phyloP scores from a whole-genome alignment of 2,888 invertebrate genomes.

The Erebia ligea region DNA sequence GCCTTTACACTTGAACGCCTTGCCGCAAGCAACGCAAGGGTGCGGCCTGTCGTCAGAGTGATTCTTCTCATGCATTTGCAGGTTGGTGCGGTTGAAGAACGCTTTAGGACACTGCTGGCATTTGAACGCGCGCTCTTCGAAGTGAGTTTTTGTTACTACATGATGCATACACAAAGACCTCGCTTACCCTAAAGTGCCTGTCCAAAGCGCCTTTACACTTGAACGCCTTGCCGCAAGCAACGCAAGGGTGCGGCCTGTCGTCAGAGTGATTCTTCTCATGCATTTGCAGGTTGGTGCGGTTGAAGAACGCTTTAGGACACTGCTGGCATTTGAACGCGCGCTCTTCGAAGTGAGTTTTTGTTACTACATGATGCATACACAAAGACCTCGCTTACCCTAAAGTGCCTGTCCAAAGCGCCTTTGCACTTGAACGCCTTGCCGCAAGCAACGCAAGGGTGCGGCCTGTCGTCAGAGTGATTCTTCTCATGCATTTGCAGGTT shows the following conservation, averaged over 20 bases:
- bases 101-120: slow-evolving; percentile 67
- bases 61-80: slow-evolving; percentile 70
- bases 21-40: slow-evolving; percentile 64
- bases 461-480: slow-evolving; percentile 68
- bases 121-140: slow-evolving; percentile 59
- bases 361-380: background rate
- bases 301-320: slow-evolving; percentile 72
- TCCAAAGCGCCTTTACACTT: slow-evolving; percentile 72
- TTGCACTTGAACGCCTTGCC: slow-evolving; percentile 72
- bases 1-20: slow-evolving; percentile 73
- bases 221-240: slow-evolving; percentile 68
- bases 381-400: slow-evolving; percentile 49
- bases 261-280: slow-evolving; percentile 73
- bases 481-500: slow-evolving; percentile 72
- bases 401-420: slow-evolving; percentile 68
- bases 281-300: slow-evolving; percentile 69
- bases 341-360: slow-evolving; percentile 65
- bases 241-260: slow-evolving; percentile 63
- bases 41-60: slow-evolving; percentile 69
- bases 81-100: slow-evolving; percentile 70
- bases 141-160: slow-evolving; percentile 56
- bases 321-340: slow-evolving; percentile 60
- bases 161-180: background rate
- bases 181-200: slow-evolving; percentile 60
- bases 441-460: slow-evolving; percentile 67